Evolutionary conservation across 1,140 invertebrate species (phyloP).

Genomic region (Drosophila baimaii): DNA sequence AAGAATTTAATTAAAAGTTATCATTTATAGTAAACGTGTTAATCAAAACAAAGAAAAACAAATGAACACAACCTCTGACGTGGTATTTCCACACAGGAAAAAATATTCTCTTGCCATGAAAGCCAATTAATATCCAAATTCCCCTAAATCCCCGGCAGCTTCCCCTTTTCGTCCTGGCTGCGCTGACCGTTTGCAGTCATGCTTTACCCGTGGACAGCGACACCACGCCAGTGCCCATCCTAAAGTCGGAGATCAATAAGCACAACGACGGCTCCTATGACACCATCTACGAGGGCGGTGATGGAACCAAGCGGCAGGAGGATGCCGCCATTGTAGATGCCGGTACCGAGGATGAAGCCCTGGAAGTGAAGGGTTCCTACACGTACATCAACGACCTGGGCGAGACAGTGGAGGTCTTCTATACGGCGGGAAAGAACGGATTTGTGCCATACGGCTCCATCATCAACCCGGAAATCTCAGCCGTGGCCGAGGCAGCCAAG

Average conservation of each 20-base stretch:
- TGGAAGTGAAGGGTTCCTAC: constrained; percentile 74
- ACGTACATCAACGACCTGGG: constrained; percentile 66
- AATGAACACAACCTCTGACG: neutral
- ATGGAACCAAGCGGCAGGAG: constrained; percentile 66
- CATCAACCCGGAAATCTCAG: constrained; percentile 71
- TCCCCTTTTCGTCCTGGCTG: constrained; percentile 48
- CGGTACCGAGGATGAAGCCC: constrained; percentile 56
- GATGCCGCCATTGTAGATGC: constrained; percentile 37
- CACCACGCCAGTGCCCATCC: constrained; percentile 50
- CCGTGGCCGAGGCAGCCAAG: constrained; percentile 70
- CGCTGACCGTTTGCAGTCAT: constrained; percentile 16
- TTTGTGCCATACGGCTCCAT: constrained; percentile 67
- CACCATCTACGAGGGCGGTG: constrained; percentile 28
- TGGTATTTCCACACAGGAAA: neutral
- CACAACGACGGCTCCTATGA: constrained; percentile 58
- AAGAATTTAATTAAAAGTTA: no score
- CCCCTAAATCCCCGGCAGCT: constrained; percentile 38
- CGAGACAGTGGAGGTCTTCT: constrained; percentile 68
- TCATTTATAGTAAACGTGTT: neutral
- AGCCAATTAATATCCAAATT: no score
- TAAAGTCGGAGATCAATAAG: constrained; percentile 64
- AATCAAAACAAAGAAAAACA: neutral
- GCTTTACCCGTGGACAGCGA: constrained; percentile 31
- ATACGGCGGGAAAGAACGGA: constrained; percentile 78
- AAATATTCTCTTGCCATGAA: neutral